A percentile compares a stretch with the other conserved stretches of the same genome.
Conservation (phyloP, 2,888 invertebrate species). For the Tiliacea citrago region DNA sequence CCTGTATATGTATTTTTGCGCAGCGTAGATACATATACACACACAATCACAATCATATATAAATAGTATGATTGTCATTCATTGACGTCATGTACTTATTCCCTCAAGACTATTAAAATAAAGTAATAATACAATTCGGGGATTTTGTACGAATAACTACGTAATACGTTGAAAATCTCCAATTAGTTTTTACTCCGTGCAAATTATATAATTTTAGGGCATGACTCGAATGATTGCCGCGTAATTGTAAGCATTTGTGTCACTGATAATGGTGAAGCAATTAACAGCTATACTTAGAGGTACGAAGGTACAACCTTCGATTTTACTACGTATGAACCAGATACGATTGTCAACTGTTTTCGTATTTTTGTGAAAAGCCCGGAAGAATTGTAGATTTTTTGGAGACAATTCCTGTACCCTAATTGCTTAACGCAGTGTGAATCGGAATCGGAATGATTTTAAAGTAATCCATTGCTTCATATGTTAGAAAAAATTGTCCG, state of each 20-base stretch:
- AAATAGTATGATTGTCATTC: not conserved
- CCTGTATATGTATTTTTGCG: no score
- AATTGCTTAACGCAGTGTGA: no score
- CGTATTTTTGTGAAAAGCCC: not conserved
- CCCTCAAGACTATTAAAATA: not conserved
- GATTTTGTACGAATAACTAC: not conserved
- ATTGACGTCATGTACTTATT: constrained; percentile 5
- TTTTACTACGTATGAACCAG: constrained; percentile 19
- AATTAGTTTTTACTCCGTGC: constrained; percentile 16
- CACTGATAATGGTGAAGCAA: constrained; percentile 44
- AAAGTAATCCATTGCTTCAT: no score
- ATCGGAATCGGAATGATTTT: no score
- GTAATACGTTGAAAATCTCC: constrained; percentile 1
- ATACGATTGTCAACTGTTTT: constrained; percentile 21
- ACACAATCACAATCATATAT: no score
- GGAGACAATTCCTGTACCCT: no score
- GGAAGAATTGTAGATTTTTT: no score
- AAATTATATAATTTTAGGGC: constrained; percentile 23
- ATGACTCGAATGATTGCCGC: constrained; percentile 14
- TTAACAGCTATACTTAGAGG: constrained; percentile 22
- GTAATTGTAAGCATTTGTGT: constrained; percentile 50
- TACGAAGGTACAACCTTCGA: constrained; percentile 20
- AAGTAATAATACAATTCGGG: not conserved
- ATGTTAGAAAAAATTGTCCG: no score
- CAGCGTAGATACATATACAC: no score